These are phyloP conservation scores for Gymnothorax reevesii DNA, from an alignment of 2,797 vertebrate genomes.

Conservation along the genomic window DNA sequence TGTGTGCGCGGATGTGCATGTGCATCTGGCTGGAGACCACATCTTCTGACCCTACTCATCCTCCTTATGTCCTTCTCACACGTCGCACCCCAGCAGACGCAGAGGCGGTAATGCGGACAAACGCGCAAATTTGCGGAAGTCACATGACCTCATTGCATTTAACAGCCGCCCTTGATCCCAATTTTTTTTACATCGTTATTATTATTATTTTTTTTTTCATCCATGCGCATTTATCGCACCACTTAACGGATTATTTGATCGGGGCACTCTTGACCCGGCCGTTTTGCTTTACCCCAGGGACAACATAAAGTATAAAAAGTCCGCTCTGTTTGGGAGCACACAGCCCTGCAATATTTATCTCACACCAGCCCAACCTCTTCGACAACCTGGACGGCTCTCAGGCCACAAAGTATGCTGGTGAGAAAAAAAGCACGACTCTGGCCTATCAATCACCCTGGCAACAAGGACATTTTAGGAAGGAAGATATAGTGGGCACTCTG, in stretches of 20 bases:
- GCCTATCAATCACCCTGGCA: slow-evolving; percentile 8
- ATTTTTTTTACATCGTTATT: neutral
- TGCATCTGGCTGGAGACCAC: neutral
- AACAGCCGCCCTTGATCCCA: neutral
- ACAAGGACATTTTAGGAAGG: slow-evolving; percentile 15
- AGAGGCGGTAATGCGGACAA: neutral
- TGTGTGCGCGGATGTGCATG: slow-evolving; percentile 21
- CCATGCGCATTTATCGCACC: neutral
- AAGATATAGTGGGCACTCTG: slow-evolving; percentile 16
- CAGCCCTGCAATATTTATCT: neutral
- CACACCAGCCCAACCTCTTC: neutral
- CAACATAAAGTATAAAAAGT: neutral
- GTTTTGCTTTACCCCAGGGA: neutral
- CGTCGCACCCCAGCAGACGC: neutral
- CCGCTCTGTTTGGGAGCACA: neutral
- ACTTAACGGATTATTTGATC: slow-evolving; percentile 6
- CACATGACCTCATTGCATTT: neutral
- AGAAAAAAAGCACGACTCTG: neutral
- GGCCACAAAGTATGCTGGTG: neutral
- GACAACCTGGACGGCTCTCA: neutral
- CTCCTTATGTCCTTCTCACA: no score
- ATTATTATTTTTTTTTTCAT: neutral
- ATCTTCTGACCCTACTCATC: no score
- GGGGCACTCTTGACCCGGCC: neutral
- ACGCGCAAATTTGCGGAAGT: neutral